These are phyloP conservation scores for Pseudorhombus dupliciocellatus DNA, from an alignment of 2,113 vertebrate species.

Conservation along the genomic window DNA sequence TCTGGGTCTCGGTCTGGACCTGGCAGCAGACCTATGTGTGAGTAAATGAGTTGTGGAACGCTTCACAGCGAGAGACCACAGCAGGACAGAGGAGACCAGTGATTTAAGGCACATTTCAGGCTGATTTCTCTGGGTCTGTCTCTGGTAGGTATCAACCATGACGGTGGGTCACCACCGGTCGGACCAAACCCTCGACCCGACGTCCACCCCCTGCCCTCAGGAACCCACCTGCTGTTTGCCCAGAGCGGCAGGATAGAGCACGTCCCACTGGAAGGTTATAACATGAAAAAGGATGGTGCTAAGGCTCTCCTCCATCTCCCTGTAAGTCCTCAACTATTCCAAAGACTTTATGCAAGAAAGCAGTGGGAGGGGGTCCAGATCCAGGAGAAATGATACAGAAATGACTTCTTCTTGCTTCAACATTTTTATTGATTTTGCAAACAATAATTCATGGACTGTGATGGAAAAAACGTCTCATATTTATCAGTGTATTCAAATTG, in stretches of 20 bases:
- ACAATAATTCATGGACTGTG: too few relatives aligned
- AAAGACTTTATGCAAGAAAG: too few relatives aligned
- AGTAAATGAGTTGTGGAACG: slow-evolving; percentile 68
- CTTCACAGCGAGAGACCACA: background rate
- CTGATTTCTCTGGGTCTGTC: background rate
- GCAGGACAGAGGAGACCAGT: background rate
- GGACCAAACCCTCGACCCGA: slow-evolving; percentile 85
- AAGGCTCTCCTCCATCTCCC: slow-evolving; percentile 87
- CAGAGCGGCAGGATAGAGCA: slow-evolving; percentile 92
- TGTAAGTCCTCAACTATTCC: slow-evolving; percentile 78
- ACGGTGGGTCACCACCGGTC: slow-evolving; percentile 64
- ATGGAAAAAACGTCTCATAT: too few relatives aligned
- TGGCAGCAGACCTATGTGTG: slow-evolving; percentile 86
- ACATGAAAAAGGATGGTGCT: slow-evolving; percentile 85
- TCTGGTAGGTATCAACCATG: slow-evolving; percentile 81
- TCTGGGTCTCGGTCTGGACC: slow-evolving; percentile 83
- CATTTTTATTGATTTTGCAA: too few relatives aligned
- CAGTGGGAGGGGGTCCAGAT: too few relatives aligned
- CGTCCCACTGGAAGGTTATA: slow-evolving; percentile 85
- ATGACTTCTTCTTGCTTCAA: too few relatives aligned
- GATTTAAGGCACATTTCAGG: background rate
- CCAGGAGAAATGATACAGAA: too few relatives aligned
- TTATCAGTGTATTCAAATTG: too few relatives aligned
- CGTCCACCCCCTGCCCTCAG: slow-evolving; percentile 84
- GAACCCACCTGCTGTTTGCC: slow-evolving; percentile 89